Conservation (phyloP, 2,797 vertebrate species). For the Fringilla coelebs region DNA sequence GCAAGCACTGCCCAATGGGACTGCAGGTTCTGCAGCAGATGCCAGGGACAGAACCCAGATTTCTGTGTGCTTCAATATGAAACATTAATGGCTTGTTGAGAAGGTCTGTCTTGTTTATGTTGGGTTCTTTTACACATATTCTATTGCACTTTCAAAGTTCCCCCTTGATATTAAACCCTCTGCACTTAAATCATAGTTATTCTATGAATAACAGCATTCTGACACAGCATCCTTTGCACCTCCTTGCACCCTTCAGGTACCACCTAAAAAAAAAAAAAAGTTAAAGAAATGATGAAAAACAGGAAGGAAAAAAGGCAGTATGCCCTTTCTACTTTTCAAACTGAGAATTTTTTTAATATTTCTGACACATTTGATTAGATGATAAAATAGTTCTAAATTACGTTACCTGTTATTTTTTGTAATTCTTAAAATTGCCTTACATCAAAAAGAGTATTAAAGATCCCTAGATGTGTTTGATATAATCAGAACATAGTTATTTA, state of each 20-base stretch:
- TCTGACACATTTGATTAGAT: neutral
- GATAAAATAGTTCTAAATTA: neutral
- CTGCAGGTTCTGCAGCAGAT: neutral
- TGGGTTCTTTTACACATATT: neutral
- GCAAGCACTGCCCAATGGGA: neutral
- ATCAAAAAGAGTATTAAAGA: slow-evolving; percentile 8
- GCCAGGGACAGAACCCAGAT: neutral
- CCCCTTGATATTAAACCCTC: neutral
- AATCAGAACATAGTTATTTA: slow-evolving; percentile 37
- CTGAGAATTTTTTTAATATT: neutral
- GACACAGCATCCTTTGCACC: neutral
- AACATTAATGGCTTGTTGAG: neutral
- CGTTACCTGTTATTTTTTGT: neutral
- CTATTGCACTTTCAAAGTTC: neutral
- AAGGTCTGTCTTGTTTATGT: neutral
- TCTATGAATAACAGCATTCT: neutral
- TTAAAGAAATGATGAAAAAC: neutral
- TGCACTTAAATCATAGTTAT: neutral
- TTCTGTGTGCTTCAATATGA: neutral
- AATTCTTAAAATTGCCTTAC: neutral
- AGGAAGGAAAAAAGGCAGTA: neutral
- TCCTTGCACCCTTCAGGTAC: neutral
- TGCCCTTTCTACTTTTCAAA: neutral
- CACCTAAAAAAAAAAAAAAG: neutral
- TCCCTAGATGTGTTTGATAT: neutral